Conservation (phyloP, 2,888 invertebrate genomes). For the Muscina levida region DNA sequence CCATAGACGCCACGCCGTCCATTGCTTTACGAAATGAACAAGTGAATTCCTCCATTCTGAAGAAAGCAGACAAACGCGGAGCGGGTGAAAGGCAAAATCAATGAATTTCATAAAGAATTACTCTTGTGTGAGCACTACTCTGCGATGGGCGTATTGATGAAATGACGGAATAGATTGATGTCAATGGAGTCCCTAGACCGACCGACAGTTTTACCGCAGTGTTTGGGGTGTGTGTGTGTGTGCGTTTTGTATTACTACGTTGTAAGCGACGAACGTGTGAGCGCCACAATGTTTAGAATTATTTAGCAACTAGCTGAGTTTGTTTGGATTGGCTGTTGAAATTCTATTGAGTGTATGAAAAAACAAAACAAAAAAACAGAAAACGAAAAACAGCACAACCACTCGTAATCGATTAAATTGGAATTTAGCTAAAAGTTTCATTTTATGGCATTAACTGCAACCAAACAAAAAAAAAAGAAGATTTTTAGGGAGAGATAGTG, state of each 20-base stretch:
- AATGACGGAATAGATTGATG: conserved; percentile 12
- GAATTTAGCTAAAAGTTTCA: conserved; percentile 59
- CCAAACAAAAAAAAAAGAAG: neutral
- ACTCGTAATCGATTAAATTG: conserved; percentile 63
- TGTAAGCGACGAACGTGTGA: neutral
- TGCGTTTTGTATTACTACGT: no score
- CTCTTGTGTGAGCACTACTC: conserved; percentile 14
- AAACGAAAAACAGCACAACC: no score
- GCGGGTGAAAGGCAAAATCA: conserved; percentile 20
- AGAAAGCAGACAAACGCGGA: conserved; percentile 7
- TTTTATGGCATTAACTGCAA: neutral
- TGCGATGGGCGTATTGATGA: neutral
- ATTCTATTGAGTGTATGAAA: conserved; percentile 40
- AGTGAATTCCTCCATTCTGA: conserved; percentile 27
- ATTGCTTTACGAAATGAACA: conserved; percentile 37
- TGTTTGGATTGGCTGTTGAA: conserved; percentile 22
- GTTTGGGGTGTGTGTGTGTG: neutral
- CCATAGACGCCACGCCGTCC: no score
- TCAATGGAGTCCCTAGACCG: neutral
- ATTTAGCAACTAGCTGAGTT: conserved; percentile 13
- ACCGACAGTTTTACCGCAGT: conserved; percentile 3
- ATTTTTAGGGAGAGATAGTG: no score
- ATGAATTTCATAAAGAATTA: no score
- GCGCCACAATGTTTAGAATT: conserved; percentile 26
- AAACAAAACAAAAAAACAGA: conserved; percentile 5